These are phyloP conservation scores for Caerostris darwini DNA, from an alignment of 1,140 invertebrate species.

Conservation along the genomic window DNA sequence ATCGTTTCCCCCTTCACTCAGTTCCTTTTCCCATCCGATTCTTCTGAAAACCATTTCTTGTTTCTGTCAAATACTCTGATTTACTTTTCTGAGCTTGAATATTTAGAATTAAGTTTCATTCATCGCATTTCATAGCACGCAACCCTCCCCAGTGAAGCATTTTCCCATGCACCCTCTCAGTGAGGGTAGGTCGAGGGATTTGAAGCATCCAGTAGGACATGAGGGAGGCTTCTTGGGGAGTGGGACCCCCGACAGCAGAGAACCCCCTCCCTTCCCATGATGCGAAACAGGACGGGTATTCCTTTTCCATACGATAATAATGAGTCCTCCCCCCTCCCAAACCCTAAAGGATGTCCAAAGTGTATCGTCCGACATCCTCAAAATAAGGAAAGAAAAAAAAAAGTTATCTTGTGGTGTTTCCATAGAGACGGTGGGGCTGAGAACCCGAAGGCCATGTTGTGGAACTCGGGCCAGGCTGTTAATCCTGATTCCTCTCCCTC, in stretches of 20 bases:
- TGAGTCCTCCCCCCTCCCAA: slow-evolving; percentile 28
- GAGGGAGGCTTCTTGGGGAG: background rate
- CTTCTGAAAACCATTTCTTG: background rate
- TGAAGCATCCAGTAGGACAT: background rate
- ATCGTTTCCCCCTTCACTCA: background rate
- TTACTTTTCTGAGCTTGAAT: slow-evolving; percentile 9
- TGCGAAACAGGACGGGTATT: background rate
- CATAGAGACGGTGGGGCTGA: slow-evolving; percentile 42
- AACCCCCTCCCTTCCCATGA: background rate
- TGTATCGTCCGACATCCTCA: slow-evolving; percentile 34
- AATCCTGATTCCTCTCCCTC: slow-evolving; percentile 25
- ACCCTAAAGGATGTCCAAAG: slow-evolving; percentile 24
- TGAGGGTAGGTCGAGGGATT: background rate
- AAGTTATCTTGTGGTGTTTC: slow-evolving; percentile 63
- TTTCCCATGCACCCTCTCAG: background rate
- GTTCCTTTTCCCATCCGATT: background rate
- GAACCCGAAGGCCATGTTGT: slow-evolving; percentile 35
- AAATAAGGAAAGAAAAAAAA: slow-evolving; percentile 62
- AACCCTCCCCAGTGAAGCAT: background rate
- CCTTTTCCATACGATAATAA: slow-evolving; percentile 48
- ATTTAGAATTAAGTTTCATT: background rate
- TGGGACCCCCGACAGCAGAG: background rate
- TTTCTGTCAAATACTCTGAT: background rate
- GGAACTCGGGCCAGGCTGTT: slow-evolving; percentile 49
- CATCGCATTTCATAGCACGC: no score